Evolutionary conservation across 2,888 invertebrate genomes (phyloP), one percentile per base, ranked within the genome.

Genomic region (Dasysyrphus tricinctus): DNA sequence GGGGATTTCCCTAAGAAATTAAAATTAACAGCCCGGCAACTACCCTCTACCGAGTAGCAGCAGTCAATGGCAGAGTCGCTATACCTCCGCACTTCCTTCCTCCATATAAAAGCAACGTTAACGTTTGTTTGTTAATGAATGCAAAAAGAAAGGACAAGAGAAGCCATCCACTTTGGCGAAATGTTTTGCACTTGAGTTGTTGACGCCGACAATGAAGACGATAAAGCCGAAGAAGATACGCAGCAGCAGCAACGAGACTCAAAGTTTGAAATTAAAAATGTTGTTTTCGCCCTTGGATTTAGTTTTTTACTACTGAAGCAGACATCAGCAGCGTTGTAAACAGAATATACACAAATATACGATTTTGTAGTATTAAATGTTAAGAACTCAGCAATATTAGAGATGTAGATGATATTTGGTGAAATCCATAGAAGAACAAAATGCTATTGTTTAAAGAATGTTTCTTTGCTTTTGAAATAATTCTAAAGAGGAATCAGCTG

Each of bases 1-100:
- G 70, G 86, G 79, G 75, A 86, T 82, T 81, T 82, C 86, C 86
- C 63, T 86, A 79, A 86, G 86, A 82, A 86, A 82, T 82, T 86
- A 82, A 86, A 86, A 86, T 79, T 81, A 82, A 86, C 69, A 69
- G 69, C 54, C 54, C 82, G 57, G 78, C 74, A 76, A 72, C 76
- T 57, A 70, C 5, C 4, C 14, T 12, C 11, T 51, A 54, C 54
- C 14, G 14, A 54, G 7, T 7, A 8, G 24, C n/a, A 65, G 7
- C 44, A 67, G 73, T 67, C 78, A 69, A 59, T 56, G 56, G 67
- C 51, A 61, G 56, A 29, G 16, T 47, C 63, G 19, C 8, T 24
- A 24, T 24, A 24, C 24, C 24, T 24, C 24, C 24, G 24, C 24
- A 6, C 32, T 32, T 32, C 7, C 32, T 32, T 5, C 5, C 11